phyloP scores from a whole-genome alignment of 2,797 vertebrate genomes.

The Schizopygopsis malacanthus region DNA sequence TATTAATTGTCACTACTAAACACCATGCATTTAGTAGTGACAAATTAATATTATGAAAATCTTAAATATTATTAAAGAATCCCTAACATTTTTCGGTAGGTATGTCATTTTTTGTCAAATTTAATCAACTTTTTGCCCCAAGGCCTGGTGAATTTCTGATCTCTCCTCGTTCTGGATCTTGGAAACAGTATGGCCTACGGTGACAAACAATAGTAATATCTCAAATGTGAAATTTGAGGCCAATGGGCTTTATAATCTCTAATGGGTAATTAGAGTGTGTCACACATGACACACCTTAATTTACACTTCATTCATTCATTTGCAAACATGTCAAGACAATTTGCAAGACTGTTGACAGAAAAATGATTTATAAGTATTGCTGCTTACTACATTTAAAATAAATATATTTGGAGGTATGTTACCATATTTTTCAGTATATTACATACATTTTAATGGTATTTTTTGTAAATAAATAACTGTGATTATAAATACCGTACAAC shows the following conservation, averaged over 20 bases:
- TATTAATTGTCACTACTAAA: background rate
- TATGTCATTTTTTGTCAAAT: background rate
- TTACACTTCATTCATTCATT: conserved; percentile 50
- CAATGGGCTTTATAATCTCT: conserved; percentile 39
- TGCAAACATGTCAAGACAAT: conserved; percentile 20
- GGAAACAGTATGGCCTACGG: background rate
- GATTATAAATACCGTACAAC: background rate
- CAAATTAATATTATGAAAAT: background rate
- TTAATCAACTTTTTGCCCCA: background rate
- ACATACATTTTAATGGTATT: background rate
- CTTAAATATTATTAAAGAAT: background rate
- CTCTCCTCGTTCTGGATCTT: background rate
- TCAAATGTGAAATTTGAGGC: background rate
- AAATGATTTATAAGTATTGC: background rate
- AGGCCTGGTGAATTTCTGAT: background rate
- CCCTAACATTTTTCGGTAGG: background rate
- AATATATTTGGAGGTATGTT: background rate
- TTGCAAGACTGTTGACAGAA: conserved; percentile 29
- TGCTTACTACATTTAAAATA: background rate
- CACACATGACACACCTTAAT: conserved; percentile 54
- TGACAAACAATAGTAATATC: background rate
- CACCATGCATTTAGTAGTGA: background rate
- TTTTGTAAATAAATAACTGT: background rate
- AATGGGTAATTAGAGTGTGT: conserved; percentile 22
- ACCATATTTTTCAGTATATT: background rate